These are phyloP conservation scores for Mustela lutreola DNA, from an alignment of 2,113 vertebrate genomes.

Conservation along the genomic window DNA sequence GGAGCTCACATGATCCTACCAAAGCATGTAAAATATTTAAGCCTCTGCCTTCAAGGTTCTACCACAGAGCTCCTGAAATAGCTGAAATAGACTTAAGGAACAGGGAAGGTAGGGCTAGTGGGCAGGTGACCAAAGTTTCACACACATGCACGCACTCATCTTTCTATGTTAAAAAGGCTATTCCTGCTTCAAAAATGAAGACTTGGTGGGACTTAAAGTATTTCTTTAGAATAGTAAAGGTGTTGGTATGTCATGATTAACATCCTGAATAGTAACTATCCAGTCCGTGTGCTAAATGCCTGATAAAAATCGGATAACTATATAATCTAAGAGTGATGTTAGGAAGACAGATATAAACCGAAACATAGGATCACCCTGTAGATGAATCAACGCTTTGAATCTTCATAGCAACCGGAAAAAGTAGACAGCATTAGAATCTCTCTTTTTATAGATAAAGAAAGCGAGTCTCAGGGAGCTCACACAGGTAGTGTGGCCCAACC, in stretches of 20 bases:
- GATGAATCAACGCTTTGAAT: not conserved
- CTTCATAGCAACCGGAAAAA: not conserved
- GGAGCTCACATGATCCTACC: not conserved
- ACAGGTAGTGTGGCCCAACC: not conserved
- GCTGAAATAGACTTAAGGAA: not conserved
- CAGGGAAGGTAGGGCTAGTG: not conserved
- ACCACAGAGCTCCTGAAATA: constrained; percentile 42
- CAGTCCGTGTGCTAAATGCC: not conserved
- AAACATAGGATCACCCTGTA: not conserved
- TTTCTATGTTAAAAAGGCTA: not conserved
- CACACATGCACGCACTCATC: not conserved
- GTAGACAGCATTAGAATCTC: not conserved
- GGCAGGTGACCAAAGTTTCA: not conserved
- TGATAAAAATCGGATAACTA: not conserved
- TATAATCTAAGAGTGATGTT: no score
- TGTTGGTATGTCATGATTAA: not conserved
- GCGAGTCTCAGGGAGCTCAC: accelerated
- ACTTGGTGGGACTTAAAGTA: not conserved
- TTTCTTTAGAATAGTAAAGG: not conserved
- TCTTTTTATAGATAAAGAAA: not conserved
- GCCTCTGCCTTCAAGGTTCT: constrained; percentile 48
- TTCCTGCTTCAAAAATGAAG: not conserved
- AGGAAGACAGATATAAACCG: not conserved
- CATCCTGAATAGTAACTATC: not conserved
- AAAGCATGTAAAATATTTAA: constrained; percentile 55